Evolutionary conservation across 1,140 invertebrate genomes (phyloP).

Genomic region (Phenacoccus solenopsis): DNA sequence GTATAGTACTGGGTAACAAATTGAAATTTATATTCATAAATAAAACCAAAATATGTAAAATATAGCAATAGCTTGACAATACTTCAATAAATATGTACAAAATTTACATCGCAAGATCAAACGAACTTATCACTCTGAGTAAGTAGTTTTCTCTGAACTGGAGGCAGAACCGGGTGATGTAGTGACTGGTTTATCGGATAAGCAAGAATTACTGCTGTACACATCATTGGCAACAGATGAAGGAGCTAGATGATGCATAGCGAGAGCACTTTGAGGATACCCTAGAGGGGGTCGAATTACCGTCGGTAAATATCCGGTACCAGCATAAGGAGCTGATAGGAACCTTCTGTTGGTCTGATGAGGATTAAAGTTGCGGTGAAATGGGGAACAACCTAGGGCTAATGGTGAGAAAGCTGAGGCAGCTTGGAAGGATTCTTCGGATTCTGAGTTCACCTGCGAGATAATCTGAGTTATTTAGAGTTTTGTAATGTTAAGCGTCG

Average conservation of each 20-base stretch:
- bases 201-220: conserved; percentile 26
- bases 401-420: conserved; percentile 63
- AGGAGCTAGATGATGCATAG: conserved; percentile 25
- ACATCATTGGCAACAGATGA: conserved; percentile 32
- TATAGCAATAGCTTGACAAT: background rate
- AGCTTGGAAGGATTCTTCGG: conserved; percentile 34
- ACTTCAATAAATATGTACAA: background rate
- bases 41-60: too few species aligned
- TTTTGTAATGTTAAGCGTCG: background rate
- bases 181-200: conserved; percentile 32
- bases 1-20: too few species aligned
- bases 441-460: conserved; percentile 6
- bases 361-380: conserved; percentile 34
- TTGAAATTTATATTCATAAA: too few species aligned
- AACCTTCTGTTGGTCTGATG: conserved; percentile 47
- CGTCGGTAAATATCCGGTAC: conserved; percentile 63
- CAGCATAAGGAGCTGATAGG: conserved; percentile 61
- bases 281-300: conserved; percentile 49
- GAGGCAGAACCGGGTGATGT: conserved; percentile 35
- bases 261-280: conserved; percentile 20
- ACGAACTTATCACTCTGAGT: conserved; percentile 34
- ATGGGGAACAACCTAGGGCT: conserved; percentile 32
- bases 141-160: conserved; percentile 34
- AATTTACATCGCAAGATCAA: background rate
- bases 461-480: background rate